Percentiles rank a stretch among this genome's conserved stretches.
phyloP scores from a whole-genome alignment of 2,888 invertebrate genomes.

The Phyllotreta striolata region DNA sequence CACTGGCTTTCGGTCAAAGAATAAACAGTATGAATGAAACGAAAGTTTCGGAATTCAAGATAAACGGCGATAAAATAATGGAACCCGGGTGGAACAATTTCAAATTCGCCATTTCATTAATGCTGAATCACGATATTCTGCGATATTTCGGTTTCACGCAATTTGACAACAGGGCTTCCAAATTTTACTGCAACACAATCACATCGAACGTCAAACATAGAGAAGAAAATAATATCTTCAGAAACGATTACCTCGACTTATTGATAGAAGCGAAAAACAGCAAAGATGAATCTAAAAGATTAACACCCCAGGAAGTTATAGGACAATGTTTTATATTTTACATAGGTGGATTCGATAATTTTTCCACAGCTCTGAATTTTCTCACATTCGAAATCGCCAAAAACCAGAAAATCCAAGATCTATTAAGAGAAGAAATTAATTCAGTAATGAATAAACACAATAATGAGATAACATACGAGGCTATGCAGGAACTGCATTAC shows the following conservation, averaged over 20 bases:
- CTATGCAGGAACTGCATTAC: slow-evolving; percentile 6
- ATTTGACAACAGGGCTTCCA: neutral
- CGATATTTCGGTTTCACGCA: slow-evolving; percentile 5
- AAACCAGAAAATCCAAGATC: neutral
- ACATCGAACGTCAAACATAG: neutral
- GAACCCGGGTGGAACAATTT: neutral
- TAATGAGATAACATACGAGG: slow-evolving; percentile 8
- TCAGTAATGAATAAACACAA: neutral
- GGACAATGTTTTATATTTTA: neutral
- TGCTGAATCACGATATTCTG: neutral
- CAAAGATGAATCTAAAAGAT: neutral
- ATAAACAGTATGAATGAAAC: slow-evolving; percentile 1
- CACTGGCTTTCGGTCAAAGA: slow-evolving; percentile 1
- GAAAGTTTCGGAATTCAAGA: neutral
- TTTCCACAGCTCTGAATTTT: slow-evolving; percentile 3
- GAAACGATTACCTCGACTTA: slow-evolving; percentile 8
- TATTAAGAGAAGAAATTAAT: neutral
- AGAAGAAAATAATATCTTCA: neutral
- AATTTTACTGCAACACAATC: neutral
- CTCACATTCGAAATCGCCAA: neutral
- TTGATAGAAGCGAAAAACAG: slow-evolving; percentile 25
- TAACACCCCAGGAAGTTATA: neutral
- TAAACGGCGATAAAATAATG: neutral
- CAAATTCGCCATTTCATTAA: neutral
- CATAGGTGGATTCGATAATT: neutral